A percentile compares a stretch with the other conserved stretches of the same genome.
Conservation (phyloP, 2,888 invertebrate species). For the Spodoptera picta region DNA sequence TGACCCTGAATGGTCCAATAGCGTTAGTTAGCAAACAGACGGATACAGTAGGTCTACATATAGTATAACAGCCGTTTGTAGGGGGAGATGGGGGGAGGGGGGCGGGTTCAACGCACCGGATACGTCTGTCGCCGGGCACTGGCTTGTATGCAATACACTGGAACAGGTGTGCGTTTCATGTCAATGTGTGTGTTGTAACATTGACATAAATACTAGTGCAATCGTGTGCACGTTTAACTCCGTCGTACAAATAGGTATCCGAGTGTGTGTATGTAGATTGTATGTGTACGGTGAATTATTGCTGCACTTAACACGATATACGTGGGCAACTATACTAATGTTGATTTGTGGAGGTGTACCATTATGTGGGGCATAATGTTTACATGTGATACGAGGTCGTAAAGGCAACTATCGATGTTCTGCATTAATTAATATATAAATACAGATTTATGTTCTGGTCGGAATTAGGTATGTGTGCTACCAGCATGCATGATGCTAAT, state of each 20-base stretch:
- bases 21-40: slow-evolving; percentile 69
- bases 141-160: slow-evolving; percentile 71
- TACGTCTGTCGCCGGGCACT: slow-evolving; percentile 82
- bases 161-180: slow-evolving; percentile 75
- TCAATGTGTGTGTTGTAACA: slow-evolving; percentile 78
- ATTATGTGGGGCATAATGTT: slow-evolving; percentile 81
- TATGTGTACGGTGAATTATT: slow-evolving; percentile 72
- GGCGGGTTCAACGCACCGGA: slow-evolving; percentile 86
- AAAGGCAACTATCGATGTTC: slow-evolving; percentile 62
- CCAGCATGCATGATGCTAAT: slow-evolving; percentile 42
- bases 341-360: slow-evolving; percentile 72
- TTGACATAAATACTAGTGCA: slow-evolving; percentile 85
- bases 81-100: slow-evolving; percentile 64
- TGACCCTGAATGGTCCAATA: slow-evolving; percentile 72
- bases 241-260: slow-evolving; percentile 45
- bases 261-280: slow-evolving; percentile 55
- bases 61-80: slow-evolving; percentile 63
- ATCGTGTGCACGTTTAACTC: slow-evolving; percentile 65
- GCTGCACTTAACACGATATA: slow-evolving; percentile 73
- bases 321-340: slow-evolving; percentile 70
- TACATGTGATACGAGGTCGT: slow-evolving; percentile 77
- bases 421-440: slow-evolving; percentile 67
- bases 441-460: slow-evolving; percentile 64
- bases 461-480: slow-evolving; percentile 42
- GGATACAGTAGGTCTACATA: slow-evolving; percentile 66